A percentile compares a stretch with the other conserved stretches of the same genome.
Evolutionary conservation across 2,113 vertebrate species (phyloP).

Genomic region (Lucifuga dentata): DNA sequence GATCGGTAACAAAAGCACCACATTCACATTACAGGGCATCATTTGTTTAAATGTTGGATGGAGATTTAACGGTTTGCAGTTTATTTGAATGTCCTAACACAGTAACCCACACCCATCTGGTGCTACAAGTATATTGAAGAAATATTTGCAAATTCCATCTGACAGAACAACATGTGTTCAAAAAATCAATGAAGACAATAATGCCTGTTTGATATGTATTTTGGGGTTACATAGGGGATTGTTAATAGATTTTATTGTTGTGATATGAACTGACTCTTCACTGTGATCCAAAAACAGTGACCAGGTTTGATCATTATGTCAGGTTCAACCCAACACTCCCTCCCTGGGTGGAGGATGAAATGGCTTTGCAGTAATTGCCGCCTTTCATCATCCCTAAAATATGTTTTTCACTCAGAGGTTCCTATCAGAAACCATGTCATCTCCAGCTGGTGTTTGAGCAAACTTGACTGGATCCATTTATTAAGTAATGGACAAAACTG

Average conservation of each 20-base stretch:
- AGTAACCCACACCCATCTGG: no score
- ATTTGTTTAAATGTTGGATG: no score
- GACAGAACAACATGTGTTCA: no score
- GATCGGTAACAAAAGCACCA: no score
- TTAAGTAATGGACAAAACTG: conserved; percentile 24
- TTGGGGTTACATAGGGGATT: no score
- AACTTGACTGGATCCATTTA: conserved; percentile 37
- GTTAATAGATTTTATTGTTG: background rate
- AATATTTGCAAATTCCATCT: no score
- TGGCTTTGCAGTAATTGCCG: conserved; percentile 24
- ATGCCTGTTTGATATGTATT: no score
- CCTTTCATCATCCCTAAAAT: conserved; percentile 53
- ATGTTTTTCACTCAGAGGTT: conserved; percentile 41
- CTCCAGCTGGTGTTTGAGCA: conserved; percentile 48
- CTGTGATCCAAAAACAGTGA: conserved; percentile 28
- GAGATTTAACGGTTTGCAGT: no score
- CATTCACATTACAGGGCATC: no score
- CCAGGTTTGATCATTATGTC: background rate
- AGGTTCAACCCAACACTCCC: conserved; percentile 8
- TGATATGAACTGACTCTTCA: conserved; percentile 25
- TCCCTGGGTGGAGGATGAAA: conserved; percentile 50
- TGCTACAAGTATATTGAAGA: no score
- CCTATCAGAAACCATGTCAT: conserved; percentile 44
- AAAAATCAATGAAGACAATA: no score
- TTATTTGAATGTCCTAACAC: no score